phyloP scores from a whole-genome alignment of 2,797 vertebrate genomes.

The Megaceryle alcyon region DNA sequence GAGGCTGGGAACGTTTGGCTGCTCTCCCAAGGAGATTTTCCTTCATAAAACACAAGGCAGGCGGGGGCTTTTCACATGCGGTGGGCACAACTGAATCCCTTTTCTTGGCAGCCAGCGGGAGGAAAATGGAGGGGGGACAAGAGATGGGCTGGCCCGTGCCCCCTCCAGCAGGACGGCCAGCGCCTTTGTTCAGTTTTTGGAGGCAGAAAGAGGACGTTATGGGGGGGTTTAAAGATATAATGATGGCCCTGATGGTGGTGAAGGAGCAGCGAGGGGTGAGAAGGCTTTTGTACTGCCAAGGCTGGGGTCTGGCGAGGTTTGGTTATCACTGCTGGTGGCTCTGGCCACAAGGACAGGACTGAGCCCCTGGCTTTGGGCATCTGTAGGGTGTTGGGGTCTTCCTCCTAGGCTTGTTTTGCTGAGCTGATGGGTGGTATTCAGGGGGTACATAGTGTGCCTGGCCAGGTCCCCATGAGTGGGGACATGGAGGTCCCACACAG shows the following conservation, averaged over 20 bases:
- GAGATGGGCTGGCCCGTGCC: not conserved
- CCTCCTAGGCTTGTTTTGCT: not conserved
- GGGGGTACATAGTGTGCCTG: fast-evolving
- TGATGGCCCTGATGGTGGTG: not conserved
- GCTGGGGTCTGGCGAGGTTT: not conserved
- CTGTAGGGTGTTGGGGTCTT: not conserved
- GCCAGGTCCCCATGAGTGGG: fast-evolving
- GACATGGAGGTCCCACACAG: fast-evolving
- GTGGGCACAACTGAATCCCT: slow-evolving; percentile 33
- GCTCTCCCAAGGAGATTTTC: slow-evolving; percentile 64
- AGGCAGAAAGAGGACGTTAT: not conserved
- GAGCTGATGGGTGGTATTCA: too few species aligned
- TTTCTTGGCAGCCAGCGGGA: slow-evolving; percentile 42
- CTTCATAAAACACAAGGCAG: slow-evolving; percentile 44
- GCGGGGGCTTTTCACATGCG: slow-evolving; percentile 24
- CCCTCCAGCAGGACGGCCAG: not conserved
- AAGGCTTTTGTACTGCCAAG: not conserved
- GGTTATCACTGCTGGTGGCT: not conserved
- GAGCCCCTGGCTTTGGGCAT: fast-evolving
- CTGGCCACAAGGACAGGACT: not conserved
- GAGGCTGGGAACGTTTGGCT: slow-evolving; percentile 64
- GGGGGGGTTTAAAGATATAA: not conserved
- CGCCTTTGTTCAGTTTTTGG: not conserved
- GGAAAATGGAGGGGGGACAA: not conserved
- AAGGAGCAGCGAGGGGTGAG: not conserved